Evolutionary conservation across 2,888 invertebrate genomes (phyloP), one percentile per base, ranked within the genome.

Genomic region (Volucella inanis): DNA sequence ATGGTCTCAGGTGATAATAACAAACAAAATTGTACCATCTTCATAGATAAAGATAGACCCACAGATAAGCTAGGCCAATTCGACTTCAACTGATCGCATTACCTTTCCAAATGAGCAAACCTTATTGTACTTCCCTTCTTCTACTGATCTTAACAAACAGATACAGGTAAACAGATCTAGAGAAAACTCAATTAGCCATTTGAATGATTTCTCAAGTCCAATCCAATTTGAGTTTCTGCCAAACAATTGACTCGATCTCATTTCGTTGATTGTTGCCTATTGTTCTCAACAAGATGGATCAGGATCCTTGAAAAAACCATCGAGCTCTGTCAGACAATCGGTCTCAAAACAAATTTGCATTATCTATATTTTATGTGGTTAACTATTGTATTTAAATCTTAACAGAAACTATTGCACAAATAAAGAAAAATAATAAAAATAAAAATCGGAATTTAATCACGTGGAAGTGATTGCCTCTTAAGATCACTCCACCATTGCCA

Each of bases 31-130:
- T 62, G 59, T 61, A 43, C 59, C 68, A 57, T 70, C 31, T 54
- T 49, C 50, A 45, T 43, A 57, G 31, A 59, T 67, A 55, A 59
- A 76, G 67, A 72, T 64, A 52, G 52, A 61, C 50, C 67, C 6
- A 62, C 1, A 85, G 81, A 85, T 85, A 85, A 85, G 76, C 6
- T 3, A 31, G 31, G 31, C 50, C 72, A 10, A 41, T 38, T 49
- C 38, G 64, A 54, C 55, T 85, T 55, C 75, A 87, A 87, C 54
- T 87, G 87, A 88, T 87, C 88, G 86, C 86, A 87, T 88, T 88
- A 84, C 81, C 65, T 85, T 85, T 87, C 81, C 84, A 88, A 87
- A 84, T 81, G 87, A 88, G 77, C 78, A 78, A 80, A 82, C 81
- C 77, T 67, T 78, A 62, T 54, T 39, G 15, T 11, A 8, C n/a